Evolutionary conservation across 2,888 invertebrate species (phyloP).

Genomic region (Oxycera nigricornis): DNA sequence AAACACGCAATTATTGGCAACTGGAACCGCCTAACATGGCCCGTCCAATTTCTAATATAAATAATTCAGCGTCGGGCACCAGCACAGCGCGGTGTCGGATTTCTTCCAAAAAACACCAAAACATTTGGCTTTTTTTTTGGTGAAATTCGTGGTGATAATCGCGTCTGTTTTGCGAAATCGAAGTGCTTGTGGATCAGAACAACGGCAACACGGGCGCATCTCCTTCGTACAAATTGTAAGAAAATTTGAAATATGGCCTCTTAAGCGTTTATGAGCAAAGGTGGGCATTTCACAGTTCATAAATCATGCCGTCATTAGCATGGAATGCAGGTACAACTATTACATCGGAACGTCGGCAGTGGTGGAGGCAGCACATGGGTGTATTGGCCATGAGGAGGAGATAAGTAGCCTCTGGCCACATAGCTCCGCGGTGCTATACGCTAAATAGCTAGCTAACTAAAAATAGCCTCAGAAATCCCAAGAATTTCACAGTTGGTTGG

Average conservation of each 20-base stretch:
- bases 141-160: neutral
- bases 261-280: conserved; percentile 19
- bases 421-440: neutral
- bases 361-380: neutral
- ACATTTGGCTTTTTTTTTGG: neutral
- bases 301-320: conserved; percentile 39
- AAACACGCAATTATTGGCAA: conserved; percentile 17
- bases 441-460: neutral
- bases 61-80: neutral
- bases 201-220: neutral
- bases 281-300: conserved; percentile 35
- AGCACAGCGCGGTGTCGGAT: neutral
- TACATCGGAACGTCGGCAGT: neutral
- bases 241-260: neutral
- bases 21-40: conserved; percentile 16
- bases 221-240: neutral
- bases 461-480: conserved; percentile 27
- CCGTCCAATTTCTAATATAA: conserved; percentile 13
- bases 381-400: conserved; percentile 25
- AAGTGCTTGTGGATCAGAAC: neutral
- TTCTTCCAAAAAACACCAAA: conserved; percentile 1
- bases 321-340: conserved; percentile 38
- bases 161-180: neutral
- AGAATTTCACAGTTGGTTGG: conserved; percentile 34
- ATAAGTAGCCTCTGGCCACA: neutral